A percentile compares a stretch with the other conserved stretches of the same genome.
Evolutionary conservation across 1,140 invertebrate genomes (phyloP).

Genomic region (Bombus pascuorum): DNA sequence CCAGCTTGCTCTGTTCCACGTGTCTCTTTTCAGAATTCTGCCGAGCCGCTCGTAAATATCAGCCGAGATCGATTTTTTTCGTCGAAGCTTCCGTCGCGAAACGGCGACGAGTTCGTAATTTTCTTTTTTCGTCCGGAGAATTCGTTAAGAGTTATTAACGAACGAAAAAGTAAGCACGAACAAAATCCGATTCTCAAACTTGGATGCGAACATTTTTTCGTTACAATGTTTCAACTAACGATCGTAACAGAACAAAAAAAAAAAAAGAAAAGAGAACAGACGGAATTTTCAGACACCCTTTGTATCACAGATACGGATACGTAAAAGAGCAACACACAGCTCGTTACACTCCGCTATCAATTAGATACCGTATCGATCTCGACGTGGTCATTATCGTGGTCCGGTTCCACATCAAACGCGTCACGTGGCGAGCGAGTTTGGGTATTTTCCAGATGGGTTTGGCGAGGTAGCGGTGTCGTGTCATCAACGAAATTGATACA

Average conservation of each 20-base stretch:
- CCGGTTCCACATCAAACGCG: background rate
- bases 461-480: no score
- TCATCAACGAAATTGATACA: conserved; percentile 38
- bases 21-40: conserved; percentile 3
- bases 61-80: conserved; percentile 12
- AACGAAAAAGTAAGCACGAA: background rate
- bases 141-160: background rate
- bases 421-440: no score
- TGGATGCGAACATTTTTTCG: background rate
- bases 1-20: background rate
- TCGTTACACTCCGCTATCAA: conserved; percentile 1
- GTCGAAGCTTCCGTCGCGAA: background rate
- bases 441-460: background rate
- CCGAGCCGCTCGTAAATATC: conserved; percentile 3
- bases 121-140: background rate
- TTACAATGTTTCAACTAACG: background rate
- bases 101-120: background rate
- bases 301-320: background rate
- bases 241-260: background rate
- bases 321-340: background rate
- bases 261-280: no score
- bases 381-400: background rate
- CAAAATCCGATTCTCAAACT: background rate
- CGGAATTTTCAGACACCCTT: background rate
- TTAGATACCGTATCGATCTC: background rate